A percentile compares a stretch with the other conserved stretches of the same genome.
Evolutionary conservation across 2,888 invertebrate genomes (phyloP).

Genomic region (Coleophora deauratella): DNA sequence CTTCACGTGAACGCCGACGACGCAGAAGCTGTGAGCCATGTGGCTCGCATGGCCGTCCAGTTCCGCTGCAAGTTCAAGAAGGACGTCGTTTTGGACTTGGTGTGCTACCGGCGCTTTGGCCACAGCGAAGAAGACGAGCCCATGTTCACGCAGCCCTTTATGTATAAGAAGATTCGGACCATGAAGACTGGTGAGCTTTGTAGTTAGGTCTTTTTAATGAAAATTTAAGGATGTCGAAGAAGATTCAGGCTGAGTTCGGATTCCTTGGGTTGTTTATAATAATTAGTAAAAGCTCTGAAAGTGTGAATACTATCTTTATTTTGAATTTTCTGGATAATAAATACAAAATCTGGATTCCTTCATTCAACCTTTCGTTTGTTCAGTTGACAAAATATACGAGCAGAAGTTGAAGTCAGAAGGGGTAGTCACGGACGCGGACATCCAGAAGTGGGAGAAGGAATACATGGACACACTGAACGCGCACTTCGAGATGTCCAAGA

Average conservation of each 20-base stretch:
- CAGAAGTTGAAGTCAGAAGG: constrained; percentile 82
- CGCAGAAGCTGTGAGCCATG: constrained; percentile 92
- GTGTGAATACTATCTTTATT: no score
- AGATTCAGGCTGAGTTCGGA: no score
- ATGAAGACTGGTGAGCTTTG: constrained; percentile 64
- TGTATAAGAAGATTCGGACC: constrained; percentile 90
- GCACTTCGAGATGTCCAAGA: constrained; percentile 63
- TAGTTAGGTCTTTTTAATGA: no score
- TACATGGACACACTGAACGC: constrained; percentile 53
- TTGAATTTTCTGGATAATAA: no score
- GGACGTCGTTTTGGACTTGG: constrained; percentile 89
- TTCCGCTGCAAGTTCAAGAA: constrained; percentile 91
- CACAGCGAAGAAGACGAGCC: constrained; percentile 97
- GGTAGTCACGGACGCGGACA: constrained; percentile 79
- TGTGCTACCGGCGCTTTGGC: constrained; percentile 89
- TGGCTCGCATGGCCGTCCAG: constrained; percentile 91
- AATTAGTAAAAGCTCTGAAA: no score
- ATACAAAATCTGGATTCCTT: no score
- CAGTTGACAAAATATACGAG: constrained; percentile 81
- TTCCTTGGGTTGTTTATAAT: no score
- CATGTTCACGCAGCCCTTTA: constrained; percentile 94
- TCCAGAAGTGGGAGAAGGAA: constrained; percentile 66
- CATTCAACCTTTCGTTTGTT: no score
- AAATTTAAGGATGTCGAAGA: no score
- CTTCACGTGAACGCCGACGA: constrained; percentile 97